Evolutionary conservation across 2,888 invertebrate species (phyloP), one percentile per base, ranked within the genome.

Genomic region (Napeogenes inachia): DNA sequence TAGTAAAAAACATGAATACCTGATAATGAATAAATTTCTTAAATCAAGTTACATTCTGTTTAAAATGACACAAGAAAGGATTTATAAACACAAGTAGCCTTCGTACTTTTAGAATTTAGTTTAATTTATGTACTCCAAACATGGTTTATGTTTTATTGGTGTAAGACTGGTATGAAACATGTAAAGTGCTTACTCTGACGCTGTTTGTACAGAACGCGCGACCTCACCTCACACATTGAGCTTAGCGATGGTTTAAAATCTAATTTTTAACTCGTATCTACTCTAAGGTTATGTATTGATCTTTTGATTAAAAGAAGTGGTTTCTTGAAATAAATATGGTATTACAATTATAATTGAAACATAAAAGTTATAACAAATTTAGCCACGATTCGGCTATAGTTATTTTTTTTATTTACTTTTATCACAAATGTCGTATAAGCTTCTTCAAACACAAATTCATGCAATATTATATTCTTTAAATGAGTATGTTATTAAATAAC

Each of bases 121-220:
- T 55, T 58, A 59, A 57, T 58, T 60, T 56, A 59, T 56, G 59
- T 61, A 61, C 61, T 64, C 30, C 58, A 58, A 64, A 58, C 55
- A 56, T 46, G 68, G 70, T 64, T 68, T 42, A 42, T 50, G 50
- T 50, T 50, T 50, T 50, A 50, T 50, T 50, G 30, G 50, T 50
- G 50, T 50, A 50, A 50, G 50, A 50, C 50, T 21, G 50, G 50
- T 50, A 30, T 12, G 30, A 50, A 30, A 50, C 50, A 50, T 30
- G 50, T 50, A 30, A 50, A 50, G 50, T 50, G 30, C 30, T 50
- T 30, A 30, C 50, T 50, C 30, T 6, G 42, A 65, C 69, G 72
- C 61, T 66, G 66, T 68, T 70, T 71, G 80, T 78, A 84, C 80
- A 82, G 78, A 80, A 78, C 77, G 80, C 81, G 84, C 79, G 79